Base-by-base conservation (phyloP, 2,888 invertebrate genomes). In the Sarcophaga carnaria region DNA sequence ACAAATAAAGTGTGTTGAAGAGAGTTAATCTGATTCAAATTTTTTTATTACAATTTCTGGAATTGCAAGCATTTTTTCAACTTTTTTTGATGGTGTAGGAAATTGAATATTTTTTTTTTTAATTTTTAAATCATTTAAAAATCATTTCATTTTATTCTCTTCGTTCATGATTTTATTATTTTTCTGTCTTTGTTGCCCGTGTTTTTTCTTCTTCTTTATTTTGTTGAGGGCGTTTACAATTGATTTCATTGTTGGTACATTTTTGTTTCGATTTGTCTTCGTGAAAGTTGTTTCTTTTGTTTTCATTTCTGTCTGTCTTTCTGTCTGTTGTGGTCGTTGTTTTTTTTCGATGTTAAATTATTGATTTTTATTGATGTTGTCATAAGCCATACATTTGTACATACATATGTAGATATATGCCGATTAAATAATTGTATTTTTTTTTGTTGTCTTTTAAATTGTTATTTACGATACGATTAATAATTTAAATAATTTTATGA, bases 51-150 rank as follows among this genome's bases (percentile, higher is more conserved):
- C 17, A 59, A 59, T 37, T 8, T 37, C 17, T 17, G 0, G 17
- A n/a, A 14, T 85, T 72, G 71, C 64, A 63, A 37, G 4, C 37
- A 20, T 86, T 83, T 45, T 64, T 72, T 64, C 14, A 37, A 45
- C 25, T 63, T 17, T 2, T 54, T 17, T 54, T 37, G 37, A 37
- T 37, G 37, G 37, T 37, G 37, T 37, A 37, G 6, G 6, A 37
- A 6, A 1, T 6, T 37, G 37, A 27, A 27, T 37, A 37, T 37
- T 37, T 37, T 37, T 37, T 27, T 37, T 27, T 80, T 83, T 83
- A 63, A 83, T 84, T 80, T 83, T 45, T 4, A 77, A 59, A 60
- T 87, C 45, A 83, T 84, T 80, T 59, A 59, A 27, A 79, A 78
- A 66, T 66, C 66, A 12, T 25, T 63, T 63, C 5, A 3, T 62